A percentile compares a stretch with the other conserved stretches of the same genome.
Evolutionary conservation across 2,797 vertebrate genomes (phyloP).

Genomic region (Oreochromis grahami): DNA sequence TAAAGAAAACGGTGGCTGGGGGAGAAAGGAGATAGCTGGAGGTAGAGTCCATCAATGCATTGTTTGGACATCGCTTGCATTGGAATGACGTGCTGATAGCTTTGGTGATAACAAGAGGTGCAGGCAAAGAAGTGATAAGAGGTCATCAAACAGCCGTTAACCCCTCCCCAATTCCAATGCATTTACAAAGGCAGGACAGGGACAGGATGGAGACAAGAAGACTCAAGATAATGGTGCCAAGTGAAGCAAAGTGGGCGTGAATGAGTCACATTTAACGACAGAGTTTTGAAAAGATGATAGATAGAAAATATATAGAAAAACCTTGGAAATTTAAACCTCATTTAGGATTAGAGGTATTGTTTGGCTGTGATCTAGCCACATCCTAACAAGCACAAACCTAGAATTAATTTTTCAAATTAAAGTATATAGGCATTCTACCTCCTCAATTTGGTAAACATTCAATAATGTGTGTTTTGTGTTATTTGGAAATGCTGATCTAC

Average conservation of each 20-base stretch:
- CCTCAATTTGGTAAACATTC: background rate
- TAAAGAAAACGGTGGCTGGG: background rate
- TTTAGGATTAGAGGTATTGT: background rate
- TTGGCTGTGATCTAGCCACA: background rate
- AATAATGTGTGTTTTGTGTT: background rate
- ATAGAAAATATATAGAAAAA: background rate
- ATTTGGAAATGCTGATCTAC: background rate
- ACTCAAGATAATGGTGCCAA: background rate
- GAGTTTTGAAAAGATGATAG: background rate
- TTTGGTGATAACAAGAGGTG: constrained; percentile 7
- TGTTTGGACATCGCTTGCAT: constrained; percentile 2
- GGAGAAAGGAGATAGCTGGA: background rate
- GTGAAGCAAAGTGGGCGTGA: background rate
- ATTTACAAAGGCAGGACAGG: background rate
- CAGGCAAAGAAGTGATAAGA: constrained; percentile 5
- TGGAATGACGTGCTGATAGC: constrained; percentile 7
- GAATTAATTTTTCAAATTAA: background rate
- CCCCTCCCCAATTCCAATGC: background rate
- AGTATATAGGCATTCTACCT: background rate
- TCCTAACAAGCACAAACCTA: background rate
- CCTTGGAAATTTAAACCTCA: background rate
- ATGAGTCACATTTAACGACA: background rate
- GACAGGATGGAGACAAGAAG: background rate
- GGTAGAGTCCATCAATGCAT: background rate
- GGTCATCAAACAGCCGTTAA: background rate